A percentile compares a stretch with the other conserved stretches of the same genome.
Conservation (phyloP, 2,113 vertebrate genomes). For the Heteronetta atricapilla region DNA sequence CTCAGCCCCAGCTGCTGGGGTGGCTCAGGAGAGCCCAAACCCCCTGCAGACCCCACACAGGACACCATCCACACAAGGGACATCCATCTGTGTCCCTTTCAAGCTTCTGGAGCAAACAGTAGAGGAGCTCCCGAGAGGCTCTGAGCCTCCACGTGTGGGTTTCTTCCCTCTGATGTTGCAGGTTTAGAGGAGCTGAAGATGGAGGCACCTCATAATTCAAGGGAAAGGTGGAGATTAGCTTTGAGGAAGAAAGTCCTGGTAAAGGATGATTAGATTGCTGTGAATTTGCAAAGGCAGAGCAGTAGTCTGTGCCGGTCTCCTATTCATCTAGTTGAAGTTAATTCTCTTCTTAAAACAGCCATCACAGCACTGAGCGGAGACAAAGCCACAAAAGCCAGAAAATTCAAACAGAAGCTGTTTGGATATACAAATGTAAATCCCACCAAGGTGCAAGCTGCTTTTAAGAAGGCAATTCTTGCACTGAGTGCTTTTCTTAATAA, state of each 20-base stretch:
- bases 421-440: neutral
- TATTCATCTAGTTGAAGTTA: neutral
- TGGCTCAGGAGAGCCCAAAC: neutral
- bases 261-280: accelerated
- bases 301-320: neutral
- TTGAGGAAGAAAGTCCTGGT: neutral
- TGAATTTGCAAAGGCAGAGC: neutral
- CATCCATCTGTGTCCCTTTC: neutral
- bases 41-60: neutral
- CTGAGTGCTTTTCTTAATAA: neutral
- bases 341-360: neutral
- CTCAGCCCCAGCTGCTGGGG: neutral
- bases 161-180: neutral
- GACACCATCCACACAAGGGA: neutral
- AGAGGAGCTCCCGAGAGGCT: neutral
- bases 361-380: neutral
- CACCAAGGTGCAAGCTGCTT: neutral
- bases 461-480: accelerated
- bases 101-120: neutral
- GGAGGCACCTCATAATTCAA: neutral
- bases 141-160: neutral
- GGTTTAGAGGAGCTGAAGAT: neutral
- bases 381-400: neutral
- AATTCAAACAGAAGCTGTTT: neutral
- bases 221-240: neutral